These are phyloP conservation scores for Drosophila subobscura DNA, from an alignment of 1,140 invertebrate genomes.

Conservation along the genomic window DNA sequence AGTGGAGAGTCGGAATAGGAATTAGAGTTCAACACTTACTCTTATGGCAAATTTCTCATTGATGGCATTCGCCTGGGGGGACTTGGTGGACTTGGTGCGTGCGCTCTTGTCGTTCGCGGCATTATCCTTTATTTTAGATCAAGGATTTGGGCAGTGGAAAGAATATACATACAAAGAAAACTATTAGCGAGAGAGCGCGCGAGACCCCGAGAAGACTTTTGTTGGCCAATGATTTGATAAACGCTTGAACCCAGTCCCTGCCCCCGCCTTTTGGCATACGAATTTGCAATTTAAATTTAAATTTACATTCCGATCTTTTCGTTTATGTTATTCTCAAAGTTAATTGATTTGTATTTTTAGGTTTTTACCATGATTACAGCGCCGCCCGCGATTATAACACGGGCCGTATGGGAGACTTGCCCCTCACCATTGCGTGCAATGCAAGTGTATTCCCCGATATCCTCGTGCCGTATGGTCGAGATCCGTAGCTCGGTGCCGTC, in stretches of 20 bases:
- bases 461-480: slow-evolving; percentile 93
- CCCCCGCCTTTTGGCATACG: not conserved
- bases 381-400: slow-evolving; percentile 97
- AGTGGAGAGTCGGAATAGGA: slow-evolving; percentile 18
- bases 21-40: slow-evolving; percentile 52
- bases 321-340: slow-evolving; percentile 45
- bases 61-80: slow-evolving; percentile 52
- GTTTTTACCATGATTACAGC: slow-evolving; percentile 88
- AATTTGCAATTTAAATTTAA: not conserved
- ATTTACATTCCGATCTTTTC: slow-evolving; percentile 4
- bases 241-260: slow-evolving; percentile 1
- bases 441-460: slow-evolving; percentile 98
- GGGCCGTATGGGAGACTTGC: slow-evolving; percentile 95
- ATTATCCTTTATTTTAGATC: slow-evolving; percentile 53
- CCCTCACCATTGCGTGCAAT: slow-evolving; percentile 97
- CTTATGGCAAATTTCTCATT: slow-evolving; percentile 64
- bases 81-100: slow-evolving; percentile 33
- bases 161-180: slow-evolving; percentile 26
- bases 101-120: slow-evolving; percentile 38
- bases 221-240: slow-evolving; percentile 1
- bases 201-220: not conserved
- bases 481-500: slow-evolving; percentile 96
- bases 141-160: slow-evolving; percentile 8
- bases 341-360: slow-evolving; percentile 73
- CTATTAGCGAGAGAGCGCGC: slow-evolving; percentile 18